Conservation (phyloP, 37 sponge, comb jelly and placozoan species). For the Corticium candelabrum region DNA sequence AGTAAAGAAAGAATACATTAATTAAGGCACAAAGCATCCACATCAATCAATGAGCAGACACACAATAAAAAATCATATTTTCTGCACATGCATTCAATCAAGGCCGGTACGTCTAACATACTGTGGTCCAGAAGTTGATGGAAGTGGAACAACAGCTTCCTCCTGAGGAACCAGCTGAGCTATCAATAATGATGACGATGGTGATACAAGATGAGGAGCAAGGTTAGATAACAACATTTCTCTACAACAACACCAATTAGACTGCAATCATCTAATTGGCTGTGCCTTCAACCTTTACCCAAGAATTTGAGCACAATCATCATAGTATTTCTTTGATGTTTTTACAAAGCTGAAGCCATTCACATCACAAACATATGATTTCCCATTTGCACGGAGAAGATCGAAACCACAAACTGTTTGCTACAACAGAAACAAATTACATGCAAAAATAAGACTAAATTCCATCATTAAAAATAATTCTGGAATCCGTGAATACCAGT, state of each 20-base stretch:
- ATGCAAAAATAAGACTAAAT: not conserved
- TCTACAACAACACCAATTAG: conserved; percentile 11
- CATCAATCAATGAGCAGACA: too few relatives aligned
- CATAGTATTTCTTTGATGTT: conserved; percentile 87
- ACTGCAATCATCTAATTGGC: too few relatives aligned
- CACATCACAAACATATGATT: conserved; percentile 94
- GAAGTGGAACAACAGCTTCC: too few relatives aligned
- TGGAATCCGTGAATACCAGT: not conserved
- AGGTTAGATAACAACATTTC: conserved; percentile 47
- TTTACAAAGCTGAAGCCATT: conserved; percentile 98
- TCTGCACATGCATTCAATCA: not conserved
- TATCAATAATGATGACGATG: too few relatives aligned
- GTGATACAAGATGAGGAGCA: conserved; percentile 59
- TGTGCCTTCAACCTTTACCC: conserved; percentile 39
- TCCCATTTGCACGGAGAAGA: conserved; percentile 83
- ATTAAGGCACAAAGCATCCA: too few relatives aligned
- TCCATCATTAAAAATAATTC: not conserved
- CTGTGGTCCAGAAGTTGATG: too few relatives aligned
- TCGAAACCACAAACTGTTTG: conserved; percentile 98
- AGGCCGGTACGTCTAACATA: too few relatives aligned
- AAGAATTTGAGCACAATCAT: conserved; percentile 83
- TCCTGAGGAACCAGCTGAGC: too few relatives aligned
- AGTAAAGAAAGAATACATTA: too few relatives aligned
- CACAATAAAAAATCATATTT: not conserved
- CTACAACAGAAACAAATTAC: conserved; percentile 20